A percentile compares a stretch with the other conserved stretches of the same genome.
Evolutionary conservation across 1,140 invertebrate genomes (phyloP).

Genomic region (Philotrypesis tridentata): DNA sequence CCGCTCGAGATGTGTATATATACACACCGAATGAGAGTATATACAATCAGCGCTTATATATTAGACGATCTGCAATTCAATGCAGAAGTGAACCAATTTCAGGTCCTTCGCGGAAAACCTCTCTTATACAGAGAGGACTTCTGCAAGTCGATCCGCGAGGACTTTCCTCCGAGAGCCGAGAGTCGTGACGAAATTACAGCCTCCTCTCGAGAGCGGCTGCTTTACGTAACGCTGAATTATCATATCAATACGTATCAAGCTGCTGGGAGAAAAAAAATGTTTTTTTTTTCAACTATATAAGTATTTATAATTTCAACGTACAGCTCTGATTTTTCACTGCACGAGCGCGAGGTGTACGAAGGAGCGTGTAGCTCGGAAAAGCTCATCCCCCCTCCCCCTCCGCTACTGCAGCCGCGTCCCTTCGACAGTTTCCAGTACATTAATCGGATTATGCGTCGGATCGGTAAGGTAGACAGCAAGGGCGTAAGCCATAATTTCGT

Average conservation of each 20-base stretch:
- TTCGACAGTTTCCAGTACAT: neutral
- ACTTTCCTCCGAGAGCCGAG: neutral
- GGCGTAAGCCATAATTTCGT: neutral
- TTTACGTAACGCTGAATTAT: conserved; percentile 22
- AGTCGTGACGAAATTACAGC: conserved; percentile 20
- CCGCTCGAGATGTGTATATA: too few species aligned
- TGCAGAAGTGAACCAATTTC: conserved; percentile 12
- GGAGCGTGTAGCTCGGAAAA: too few species aligned
- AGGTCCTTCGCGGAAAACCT: conserved; percentile 3
- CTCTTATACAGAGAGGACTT: neutral
- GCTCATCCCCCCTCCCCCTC: too few species aligned
- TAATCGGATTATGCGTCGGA: conserved; percentile 8
- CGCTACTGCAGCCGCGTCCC: too few species aligned
- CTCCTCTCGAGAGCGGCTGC: neutral
- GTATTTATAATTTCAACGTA: too few species aligned
- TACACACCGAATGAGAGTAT: neutral
- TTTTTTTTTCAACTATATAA: too few species aligned
- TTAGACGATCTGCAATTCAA: neutral
- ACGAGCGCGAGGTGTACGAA: too few species aligned
- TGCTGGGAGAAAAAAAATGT: too few species aligned
- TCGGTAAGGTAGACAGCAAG: neutral
- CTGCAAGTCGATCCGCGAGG: neutral
- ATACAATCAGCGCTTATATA: conserved; percentile 6
- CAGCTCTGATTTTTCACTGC: too few species aligned
- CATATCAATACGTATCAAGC: conserved; percentile 22